Evolutionary conservation across 2,888 invertebrate species (phyloP).

Genomic region (Pantelozetes paolii): DNA sequence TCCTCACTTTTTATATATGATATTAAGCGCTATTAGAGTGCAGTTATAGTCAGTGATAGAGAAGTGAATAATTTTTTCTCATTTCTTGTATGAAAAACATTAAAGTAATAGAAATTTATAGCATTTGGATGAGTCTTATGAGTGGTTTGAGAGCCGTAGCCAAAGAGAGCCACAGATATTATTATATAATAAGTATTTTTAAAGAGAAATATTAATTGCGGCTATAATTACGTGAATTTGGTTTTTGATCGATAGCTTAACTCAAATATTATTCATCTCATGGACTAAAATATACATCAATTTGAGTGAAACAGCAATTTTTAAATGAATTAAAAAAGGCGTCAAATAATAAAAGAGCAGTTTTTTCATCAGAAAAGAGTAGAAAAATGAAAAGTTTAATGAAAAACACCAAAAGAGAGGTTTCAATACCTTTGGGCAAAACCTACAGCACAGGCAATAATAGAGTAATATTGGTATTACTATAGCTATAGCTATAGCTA

Average conservation of each 20-base stretch:
- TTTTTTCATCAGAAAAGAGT: neutral
- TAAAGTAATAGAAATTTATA: slow-evolving; percentile 33
- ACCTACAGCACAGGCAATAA: slow-evolving; percentile 9
- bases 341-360: neutral
- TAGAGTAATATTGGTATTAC: neutral
- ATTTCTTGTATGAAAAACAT: neutral
- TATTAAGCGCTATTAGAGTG: neutral
- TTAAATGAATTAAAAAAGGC: slow-evolving; percentile 33
- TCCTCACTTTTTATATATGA: neutral
- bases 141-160: neutral
- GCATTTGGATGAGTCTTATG: slow-evolving; percentile 10
- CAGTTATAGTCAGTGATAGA: neutral
- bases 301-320: neutral
- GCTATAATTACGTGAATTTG: slow-evolving; percentile 25
- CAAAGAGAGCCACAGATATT: neutral
- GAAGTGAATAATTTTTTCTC: neutral
- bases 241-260: slow-evolving; percentile 11
- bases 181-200: slow-evolving; percentile 18
- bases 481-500: neutral
- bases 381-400: neutral
- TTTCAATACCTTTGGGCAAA: neutral
- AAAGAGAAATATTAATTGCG: slow-evolving; percentile 4
- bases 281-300: slow-evolving; percentile 20
- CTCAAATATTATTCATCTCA: slow-evolving; percentile 3
- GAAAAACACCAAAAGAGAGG: neutral